Percentiles rank a stretch among this genome's conserved stretches.
Evolutionary conservation across 2,888 invertebrate species (phyloP).

Genomic region (Agrotis puta): DNA sequence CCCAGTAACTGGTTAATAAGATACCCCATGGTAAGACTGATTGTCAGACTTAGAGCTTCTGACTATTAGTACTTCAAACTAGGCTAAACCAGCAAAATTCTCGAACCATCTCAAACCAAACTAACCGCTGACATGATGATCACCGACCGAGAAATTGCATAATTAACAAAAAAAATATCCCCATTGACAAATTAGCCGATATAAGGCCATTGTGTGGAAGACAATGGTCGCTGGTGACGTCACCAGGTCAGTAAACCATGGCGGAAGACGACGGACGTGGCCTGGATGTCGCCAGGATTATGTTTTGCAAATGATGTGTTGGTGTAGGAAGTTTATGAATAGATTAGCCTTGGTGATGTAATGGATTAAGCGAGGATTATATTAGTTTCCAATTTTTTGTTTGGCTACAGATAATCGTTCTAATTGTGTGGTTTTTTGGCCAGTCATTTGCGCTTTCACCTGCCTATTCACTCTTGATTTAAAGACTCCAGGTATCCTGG

Average conservation of each 20-base stretch:
- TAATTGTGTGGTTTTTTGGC: too few species aligned
- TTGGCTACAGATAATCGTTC: not conserved
- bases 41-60: too few species aligned
- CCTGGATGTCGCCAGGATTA: constrained; percentile 53
- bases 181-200: constrained; percentile 75
- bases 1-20: too few species aligned
- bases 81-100: constrained; percentile 14
- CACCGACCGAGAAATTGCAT: constrained; percentile 62
- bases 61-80: not conserved
- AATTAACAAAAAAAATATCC: constrained; percentile 72
- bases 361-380: constrained; percentile 6
- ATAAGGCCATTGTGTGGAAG: constrained; percentile 81
- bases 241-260: constrained; percentile 66
- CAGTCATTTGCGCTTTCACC: too few species aligned
- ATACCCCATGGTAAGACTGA: too few species aligned
- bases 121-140: constrained; percentile 47
- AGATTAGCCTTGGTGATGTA: constrained; percentile 33
- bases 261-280: constrained; percentile 67
- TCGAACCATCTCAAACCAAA: constrained; percentile 35
- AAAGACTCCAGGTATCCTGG: too few species aligned
- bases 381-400: not conserved
- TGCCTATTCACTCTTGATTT: too few species aligned
- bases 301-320: constrained; percentile 49
- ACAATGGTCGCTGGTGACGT: constrained; percentile 77
- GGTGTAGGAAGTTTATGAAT: constrained; percentile 46